Evolutionary conservation across 2,888 invertebrate genomes (phyloP).

Genomic region (Nomada ferruginata): DNA sequence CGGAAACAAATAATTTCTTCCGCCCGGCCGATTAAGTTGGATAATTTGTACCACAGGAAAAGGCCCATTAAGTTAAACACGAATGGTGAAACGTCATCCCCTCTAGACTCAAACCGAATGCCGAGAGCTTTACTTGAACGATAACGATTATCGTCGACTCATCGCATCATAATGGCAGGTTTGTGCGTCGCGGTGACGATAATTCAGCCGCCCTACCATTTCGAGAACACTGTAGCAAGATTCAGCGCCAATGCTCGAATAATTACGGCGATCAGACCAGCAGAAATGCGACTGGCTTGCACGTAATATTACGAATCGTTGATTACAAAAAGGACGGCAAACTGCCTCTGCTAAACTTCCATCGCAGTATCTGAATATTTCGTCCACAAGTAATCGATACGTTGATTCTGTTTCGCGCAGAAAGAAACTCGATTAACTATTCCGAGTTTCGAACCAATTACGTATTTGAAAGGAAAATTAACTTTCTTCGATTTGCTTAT

Average conservation of each 20-base stretch:
- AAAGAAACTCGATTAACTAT: background rate
- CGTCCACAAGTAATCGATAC: background rate
- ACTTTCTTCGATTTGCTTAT: background rate
- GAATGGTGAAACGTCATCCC: slow-evolving; percentile 57
- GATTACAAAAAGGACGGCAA: background rate
- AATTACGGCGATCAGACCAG: slow-evolving; percentile 48
- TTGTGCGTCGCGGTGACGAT: slow-evolving; percentile 59
- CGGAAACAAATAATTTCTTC: slow-evolving; percentile 36
- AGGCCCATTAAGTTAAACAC: slow-evolving; percentile 49
- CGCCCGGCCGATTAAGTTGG: slow-evolving; percentile 49
- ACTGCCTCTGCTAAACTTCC: background rate
- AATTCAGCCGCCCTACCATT: slow-evolving; percentile 49
- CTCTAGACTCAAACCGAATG: slow-evolving; percentile 61
- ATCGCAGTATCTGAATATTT: background rate
- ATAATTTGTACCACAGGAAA: slow-evolving; percentile 61
- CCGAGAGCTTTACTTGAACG: slow-evolving; percentile 67
- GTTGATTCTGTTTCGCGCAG: background rate
- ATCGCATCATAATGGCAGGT: slow-evolving; percentile 69
- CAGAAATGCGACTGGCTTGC: slow-evolving; percentile 19
- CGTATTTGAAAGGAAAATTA: background rate
- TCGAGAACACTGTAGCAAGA: slow-evolving; percentile 35
- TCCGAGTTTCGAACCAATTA: too few relatives aligned
- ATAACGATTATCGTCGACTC: slow-evolving; percentile 74
- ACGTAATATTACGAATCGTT: slow-evolving; percentile 4
- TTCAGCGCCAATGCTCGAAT: slow-evolving; percentile 35